Percentiles rank a stretch among this genome's conserved stretches.
Evolutionary conservation across 2,113 vertebrate genomes (phyloP).

Genomic region (Saccopteryx leptura): DNA sequence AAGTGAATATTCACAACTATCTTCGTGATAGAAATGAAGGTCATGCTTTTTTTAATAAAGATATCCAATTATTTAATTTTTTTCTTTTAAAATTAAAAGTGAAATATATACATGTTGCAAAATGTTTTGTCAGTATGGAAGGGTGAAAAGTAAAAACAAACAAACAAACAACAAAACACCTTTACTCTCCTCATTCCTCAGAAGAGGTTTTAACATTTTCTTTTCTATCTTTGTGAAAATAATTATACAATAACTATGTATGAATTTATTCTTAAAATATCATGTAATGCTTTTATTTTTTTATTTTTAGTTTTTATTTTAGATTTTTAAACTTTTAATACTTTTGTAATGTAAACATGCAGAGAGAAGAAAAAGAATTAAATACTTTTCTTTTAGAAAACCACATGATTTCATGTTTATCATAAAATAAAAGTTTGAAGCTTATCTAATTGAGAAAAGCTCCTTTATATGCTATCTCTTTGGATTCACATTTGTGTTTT

Average conservation of each 20-base stretch:
- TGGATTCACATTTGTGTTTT: background rate
- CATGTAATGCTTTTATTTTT: background rate
- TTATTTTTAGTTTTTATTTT: background rate
- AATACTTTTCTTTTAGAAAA: background rate
- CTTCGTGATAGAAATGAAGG: constrained; percentile 3
- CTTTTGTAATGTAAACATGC: background rate
- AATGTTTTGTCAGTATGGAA: constrained; percentile 16
- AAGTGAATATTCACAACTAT: background rate
- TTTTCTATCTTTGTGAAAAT: background rate
- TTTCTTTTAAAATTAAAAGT: background rate
- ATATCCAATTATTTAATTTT: background rate
- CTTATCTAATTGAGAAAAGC: background rate
- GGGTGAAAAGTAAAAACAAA: background rate
- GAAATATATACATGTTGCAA: background rate
- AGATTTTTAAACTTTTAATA: background rate
- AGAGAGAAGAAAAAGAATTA: constrained; percentile 44
- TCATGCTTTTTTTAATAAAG: background rate
- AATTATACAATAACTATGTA: background rate
- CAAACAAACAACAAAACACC: background rate
- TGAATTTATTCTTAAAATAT: background rate
- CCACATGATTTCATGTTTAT: background rate
- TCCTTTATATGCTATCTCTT: background rate
- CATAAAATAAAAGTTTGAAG: background rate
- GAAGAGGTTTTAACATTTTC: background rate
- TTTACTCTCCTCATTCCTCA: background rate